Percentiles rank a stretch among this genome's conserved stretches.
Conservation (phyloP, 2,113 vertebrate genomes). For the Vombatus ursinus region DNA sequence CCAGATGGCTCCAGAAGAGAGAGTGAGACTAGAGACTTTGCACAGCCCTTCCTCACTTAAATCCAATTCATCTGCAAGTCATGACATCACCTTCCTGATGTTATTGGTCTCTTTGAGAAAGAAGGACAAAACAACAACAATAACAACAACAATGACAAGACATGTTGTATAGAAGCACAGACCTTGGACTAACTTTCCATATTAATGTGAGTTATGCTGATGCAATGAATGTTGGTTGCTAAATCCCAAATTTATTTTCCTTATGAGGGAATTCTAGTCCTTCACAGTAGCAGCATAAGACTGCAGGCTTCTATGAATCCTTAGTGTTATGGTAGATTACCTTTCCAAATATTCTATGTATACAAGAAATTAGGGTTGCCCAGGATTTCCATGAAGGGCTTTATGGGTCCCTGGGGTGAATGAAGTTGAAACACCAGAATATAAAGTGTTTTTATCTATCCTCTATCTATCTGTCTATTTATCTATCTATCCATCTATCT, state of each 20-base stretch:
- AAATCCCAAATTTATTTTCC: background rate
- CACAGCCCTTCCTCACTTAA: no score
- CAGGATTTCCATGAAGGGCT: background rate
- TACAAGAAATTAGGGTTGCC: background rate
- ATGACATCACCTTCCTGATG: no score
- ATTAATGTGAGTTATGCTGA: background rate
- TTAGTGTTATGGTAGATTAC: background rate
- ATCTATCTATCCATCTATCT: no score
- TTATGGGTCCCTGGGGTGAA: background rate
- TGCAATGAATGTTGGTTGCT: background rate
- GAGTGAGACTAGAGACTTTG: no score
- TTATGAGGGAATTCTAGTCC: background rate
- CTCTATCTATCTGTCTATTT: no score
- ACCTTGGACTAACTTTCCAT: background rate
- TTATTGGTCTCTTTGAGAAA: no score
- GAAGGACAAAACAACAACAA: no score
- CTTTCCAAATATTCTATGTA: background rate
- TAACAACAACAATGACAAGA: no score
- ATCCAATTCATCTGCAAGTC: no score
- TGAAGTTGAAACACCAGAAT: background rate
- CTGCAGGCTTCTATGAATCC: background rate
- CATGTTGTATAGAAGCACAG: background rate
- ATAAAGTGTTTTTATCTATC: background rate
- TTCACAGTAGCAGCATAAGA: background rate
- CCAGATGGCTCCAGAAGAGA: no score